Conservation (phyloP, 2,888 invertebrate species). For the Drosophila neutralis region DNA sequence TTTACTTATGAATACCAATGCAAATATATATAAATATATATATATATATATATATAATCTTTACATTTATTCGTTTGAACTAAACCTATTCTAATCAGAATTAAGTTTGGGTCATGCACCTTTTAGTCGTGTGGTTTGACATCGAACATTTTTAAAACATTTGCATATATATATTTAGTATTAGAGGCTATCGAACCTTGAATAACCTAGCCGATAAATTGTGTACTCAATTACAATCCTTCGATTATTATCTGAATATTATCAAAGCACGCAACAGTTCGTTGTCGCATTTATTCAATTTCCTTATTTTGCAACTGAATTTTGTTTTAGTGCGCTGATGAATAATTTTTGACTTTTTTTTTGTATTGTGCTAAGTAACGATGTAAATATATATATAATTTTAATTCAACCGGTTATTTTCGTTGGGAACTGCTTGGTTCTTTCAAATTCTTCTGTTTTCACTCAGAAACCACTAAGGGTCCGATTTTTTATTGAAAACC, state of each 20-base stretch:
- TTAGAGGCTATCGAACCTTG: slow-evolving; percentile 5
- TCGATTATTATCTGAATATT: slow-evolving; percentile 3
- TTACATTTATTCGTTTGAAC: not conserved
- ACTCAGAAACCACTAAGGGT: not conserved
- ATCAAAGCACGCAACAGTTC: slow-evolving; percentile 1
- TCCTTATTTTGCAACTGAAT: not conserved
- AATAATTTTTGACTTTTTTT: not conserved
- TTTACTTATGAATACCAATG: not conserved
- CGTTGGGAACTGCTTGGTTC: not conserved
- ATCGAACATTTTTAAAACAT: slow-evolving; percentile 29
- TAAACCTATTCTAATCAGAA: slow-evolving; percentile 33
- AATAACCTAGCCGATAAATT: slow-evolving; percentile 10
- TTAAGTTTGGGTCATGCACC: slow-evolving; percentile 55
- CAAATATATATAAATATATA: not conserved
- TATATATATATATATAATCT: not conserved
- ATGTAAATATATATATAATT: not conserved
- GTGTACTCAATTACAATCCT: not conserved
- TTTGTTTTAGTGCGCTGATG: not conserved
- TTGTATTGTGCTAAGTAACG: not conserved
- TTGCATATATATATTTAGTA: not conserved
- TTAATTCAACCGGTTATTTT: not conserved
- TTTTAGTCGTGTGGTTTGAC: slow-evolving; percentile 46
- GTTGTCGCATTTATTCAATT: slow-evolving; percentile 6
- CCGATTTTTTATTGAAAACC: not conserved
- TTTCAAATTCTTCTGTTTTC: not conserved